Evolutionary conservation across 2,113 vertebrate species (phyloP), one percentile per base, ranked within the genome.

Genomic region (Nansenia antarctica): DNA sequence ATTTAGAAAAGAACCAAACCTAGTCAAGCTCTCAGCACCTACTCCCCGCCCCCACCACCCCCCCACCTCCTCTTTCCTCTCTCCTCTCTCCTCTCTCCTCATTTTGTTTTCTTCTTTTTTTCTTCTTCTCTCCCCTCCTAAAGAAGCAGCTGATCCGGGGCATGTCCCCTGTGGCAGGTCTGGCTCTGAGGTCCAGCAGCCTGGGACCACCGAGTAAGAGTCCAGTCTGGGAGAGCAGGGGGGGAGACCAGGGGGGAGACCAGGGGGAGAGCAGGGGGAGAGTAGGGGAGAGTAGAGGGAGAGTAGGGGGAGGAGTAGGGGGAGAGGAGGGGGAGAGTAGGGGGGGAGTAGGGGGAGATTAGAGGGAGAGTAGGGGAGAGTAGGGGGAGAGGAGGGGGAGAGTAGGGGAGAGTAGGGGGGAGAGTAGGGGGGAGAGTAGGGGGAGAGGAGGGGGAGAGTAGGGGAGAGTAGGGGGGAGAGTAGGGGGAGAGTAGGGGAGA

Each of bases 1-100:
- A 89, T 90, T 89, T 87, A 83, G 76, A 67, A 49, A 2, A 78
- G 70, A 83, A 79, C 72, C 74, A 62, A 74, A 73, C 64, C 68
- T 32, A 62, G 35, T 65, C 76, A 29, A 72, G 62, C 72, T 78
- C 77, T 70, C 60, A 62, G 69, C 59, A 63, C 26, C 35, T 27
- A 31, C 60, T 29, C 45, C 45, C 29, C 30, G 15, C 27, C 18
- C 29, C 18, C 49, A 20, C 3, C n/a, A 6, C 9, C 52, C 14
- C 9, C 54, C n/a, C 14, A 22, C 20, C 18, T 55, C 42, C 22
- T 60, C 27, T 66, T 54, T 59, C n/a, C 39, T 20, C 15, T 26
- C 53, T 59, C 34, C 31, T 27, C 27, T 39, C 39, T 59, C 53
- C 34, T 62, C 59, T 64, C 53, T 62, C 63, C 55, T 76, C n/a